These are phyloP conservation scores for Pocota personata DNA, from an alignment of 2,888 invertebrate genomes.

Conservation along the genomic window DNA sequence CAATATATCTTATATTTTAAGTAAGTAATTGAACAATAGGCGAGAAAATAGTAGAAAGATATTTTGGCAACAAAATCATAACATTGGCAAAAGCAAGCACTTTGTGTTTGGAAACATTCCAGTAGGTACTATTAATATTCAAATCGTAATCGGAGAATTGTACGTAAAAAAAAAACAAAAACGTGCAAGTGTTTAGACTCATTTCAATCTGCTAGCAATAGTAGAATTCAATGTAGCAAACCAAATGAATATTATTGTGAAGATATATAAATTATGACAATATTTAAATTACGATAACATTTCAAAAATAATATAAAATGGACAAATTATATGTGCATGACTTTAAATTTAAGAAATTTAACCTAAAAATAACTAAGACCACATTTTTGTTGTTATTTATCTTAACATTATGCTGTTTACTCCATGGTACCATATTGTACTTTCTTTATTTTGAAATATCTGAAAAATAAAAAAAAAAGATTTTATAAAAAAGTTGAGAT, in stretches of 20 bases:
- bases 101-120: not conserved
- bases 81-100: conserved; percentile 43
- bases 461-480: conserved; percentile 77
- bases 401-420: conserved; percentile 81
- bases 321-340: not conserved
- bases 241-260: not conserved
- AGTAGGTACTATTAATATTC: not conserved
- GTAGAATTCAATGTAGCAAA: not conserved
- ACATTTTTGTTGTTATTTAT: not conserved
- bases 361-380: not conserved
- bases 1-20: not conserved
- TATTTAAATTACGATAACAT: not conserved
- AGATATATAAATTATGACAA: not conserved
- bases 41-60: conserved; percentile 33
- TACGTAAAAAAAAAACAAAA: not conserved
- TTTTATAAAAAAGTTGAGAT: not conserved
- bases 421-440: conserved; percentile 97
- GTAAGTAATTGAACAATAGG: conserved; percentile 9
- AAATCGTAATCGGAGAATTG: not conserved
- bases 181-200: not conserved
- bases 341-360: not conserved
- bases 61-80: conserved; percentile 53
- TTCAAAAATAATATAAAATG: no score
- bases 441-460: conserved; percentile 94
- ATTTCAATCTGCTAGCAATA: not conserved